These are phyloP conservation scores for Acanthococcus lagerstroemiae DNA, from an alignment of 2,888 invertebrate genomes.

Conservation along the genomic window DNA sequence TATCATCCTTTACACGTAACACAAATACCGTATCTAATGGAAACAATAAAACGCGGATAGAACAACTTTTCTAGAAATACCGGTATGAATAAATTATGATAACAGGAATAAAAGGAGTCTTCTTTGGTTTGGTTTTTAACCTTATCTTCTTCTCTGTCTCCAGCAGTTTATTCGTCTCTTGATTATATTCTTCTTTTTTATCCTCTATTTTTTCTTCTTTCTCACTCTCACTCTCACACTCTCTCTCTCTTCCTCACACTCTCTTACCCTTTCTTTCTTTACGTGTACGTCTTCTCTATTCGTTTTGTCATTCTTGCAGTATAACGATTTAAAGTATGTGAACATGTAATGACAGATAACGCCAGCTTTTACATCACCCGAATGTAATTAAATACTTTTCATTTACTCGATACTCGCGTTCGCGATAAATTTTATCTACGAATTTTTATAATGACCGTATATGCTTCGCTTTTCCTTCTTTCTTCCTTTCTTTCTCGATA, in stretches of 20 bases:
- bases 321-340: conserved; percentile 27
- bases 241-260: not conserved
- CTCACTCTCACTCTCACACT: not conserved
- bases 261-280: not conserved
- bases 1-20: conserved; percentile 28
- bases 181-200: conserved; percentile 13
- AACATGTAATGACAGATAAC: conserved; percentile 27
- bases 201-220: too few species aligned
- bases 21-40: conserved; percentile 26
- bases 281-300: conserved; percentile 1
- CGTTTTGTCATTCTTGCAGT: conserved; percentile 1
- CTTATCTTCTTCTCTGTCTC: conserved; percentile 21
- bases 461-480: not conserved
- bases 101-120: conserved; percentile 27
- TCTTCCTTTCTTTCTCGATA: not conserved
- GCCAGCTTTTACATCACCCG: conserved; percentile 20
- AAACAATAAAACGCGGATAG: conserved; percentile 29
- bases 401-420: not conserved
- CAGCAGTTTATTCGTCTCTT: conserved; percentile 26
- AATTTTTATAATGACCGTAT: too few species aligned
- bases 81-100: conserved; percentile 30
- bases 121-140: conserved; percentile 16
- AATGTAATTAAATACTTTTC: conserved; percentile 26
- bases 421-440: too few species aligned
- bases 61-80: conserved; percentile 30